Conservation (phyloP, 92 coral and sea anemone species). For the Virgularia gustaviana region DNA sequence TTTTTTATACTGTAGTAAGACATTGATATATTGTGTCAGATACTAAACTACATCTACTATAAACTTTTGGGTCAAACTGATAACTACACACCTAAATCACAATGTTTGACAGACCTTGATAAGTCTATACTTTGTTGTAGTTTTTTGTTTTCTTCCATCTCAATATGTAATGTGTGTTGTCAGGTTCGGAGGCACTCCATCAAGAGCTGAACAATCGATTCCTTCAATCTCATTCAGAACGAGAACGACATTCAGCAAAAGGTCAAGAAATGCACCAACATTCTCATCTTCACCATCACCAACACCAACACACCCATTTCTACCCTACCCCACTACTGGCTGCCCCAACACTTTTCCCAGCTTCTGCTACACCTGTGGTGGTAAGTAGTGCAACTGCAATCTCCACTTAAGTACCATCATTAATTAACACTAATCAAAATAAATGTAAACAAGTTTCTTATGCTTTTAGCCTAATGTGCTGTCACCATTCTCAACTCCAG, state of each 20-base stretch:
- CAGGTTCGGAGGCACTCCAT: constrained; percentile 78
- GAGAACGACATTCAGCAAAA: constrained; percentile 39
- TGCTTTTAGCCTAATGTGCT: constrained; percentile 23
- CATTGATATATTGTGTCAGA: no score
- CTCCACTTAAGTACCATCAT: no score
- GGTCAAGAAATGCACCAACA: constrained; percentile 89
- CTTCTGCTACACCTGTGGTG: constrained; percentile 57
- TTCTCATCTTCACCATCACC: constrained; percentile 84
- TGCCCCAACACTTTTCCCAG: constrained; percentile 56
- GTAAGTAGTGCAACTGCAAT: constrained; percentile 42
- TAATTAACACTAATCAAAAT: background rate
- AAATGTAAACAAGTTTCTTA: background rate
- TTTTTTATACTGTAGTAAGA: no score
- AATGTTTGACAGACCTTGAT: no score
- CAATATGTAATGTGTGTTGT: no score
- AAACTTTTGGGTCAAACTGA: no score
- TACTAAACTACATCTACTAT: no score
- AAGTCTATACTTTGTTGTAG: no score
- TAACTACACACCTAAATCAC: no score
- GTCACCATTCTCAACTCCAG: constrained; percentile 29
- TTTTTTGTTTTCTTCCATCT: no score
- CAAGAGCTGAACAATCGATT: constrained; percentile 85
- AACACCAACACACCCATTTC: constrained; percentile 87
- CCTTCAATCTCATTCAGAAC: constrained; percentile 81
- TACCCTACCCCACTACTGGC: constrained; percentile 62